Evolutionary conservation across 2,113 vertebrate genomes (phyloP).

Genomic region (Rousettus leschenaultii): DNA sequence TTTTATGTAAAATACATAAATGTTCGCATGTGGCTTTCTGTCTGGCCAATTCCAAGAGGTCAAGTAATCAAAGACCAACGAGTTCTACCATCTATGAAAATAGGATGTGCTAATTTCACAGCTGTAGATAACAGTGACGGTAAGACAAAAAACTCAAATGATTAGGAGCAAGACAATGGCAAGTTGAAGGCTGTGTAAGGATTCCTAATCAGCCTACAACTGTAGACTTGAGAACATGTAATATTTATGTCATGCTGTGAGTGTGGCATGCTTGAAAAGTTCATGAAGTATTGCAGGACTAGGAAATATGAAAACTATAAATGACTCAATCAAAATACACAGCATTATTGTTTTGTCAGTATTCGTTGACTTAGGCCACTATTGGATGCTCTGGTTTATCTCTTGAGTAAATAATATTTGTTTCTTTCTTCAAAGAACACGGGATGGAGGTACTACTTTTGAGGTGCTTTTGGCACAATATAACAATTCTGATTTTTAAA

Average conservation of each 20-base stretch:
- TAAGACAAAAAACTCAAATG: constrained; percentile 13
- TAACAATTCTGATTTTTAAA: background rate
- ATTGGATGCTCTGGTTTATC: background rate
- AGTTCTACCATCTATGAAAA: constrained; percentile 53
- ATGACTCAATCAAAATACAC: too few relatives aligned
- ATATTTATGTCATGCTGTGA: background rate
- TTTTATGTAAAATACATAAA: constrained; percentile 42
- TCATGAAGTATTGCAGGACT: background rate
- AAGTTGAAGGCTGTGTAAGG: background rate
- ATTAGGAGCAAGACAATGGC: constrained; percentile 29
- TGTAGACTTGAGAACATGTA: background rate
- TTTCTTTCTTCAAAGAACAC: constrained; percentile 16
- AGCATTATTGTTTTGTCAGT: background rate
- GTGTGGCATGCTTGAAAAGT: background rate
- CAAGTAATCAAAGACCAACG: constrained; percentile 47
- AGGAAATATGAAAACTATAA: background rate
- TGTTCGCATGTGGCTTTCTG: background rate
- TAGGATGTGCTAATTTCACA: constrained; percentile 48
- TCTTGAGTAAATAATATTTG: background rate
- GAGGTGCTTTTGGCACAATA: background rate
- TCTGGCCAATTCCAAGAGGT: constrained; percentile 40
- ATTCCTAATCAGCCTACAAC: background rate
- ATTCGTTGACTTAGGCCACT: background rate
- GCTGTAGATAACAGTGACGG: constrained; percentile 38
- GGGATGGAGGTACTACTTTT: background rate